A percentile compares a stretch with the other conserved stretches of the same genome.
phyloP scores from a whole-genome alignment of 2,888 invertebrate genomes.

The Sarcophaga variegata region DNA sequence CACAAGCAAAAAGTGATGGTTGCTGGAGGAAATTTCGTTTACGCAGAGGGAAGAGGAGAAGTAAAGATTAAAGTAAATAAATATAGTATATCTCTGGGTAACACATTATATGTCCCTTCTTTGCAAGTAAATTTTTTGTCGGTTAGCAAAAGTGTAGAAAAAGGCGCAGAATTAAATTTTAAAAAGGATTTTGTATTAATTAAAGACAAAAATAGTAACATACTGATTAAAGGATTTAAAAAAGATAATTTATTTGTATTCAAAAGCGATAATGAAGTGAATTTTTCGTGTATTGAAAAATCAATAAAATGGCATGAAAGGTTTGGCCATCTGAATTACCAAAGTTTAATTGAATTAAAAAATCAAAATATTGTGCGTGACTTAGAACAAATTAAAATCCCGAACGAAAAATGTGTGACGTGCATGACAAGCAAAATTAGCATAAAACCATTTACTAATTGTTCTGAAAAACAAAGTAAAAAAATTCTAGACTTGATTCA shows the following conservation, averaged over 20 bases:
- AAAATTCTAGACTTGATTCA: slow-evolving; percentile 2
- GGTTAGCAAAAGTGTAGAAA: slow-evolving; percentile 46
- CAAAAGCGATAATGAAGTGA: background rate
- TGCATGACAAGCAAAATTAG: slow-evolving; percentile 57
- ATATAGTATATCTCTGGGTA: background rate
- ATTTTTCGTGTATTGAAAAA: slow-evolving; percentile 28
- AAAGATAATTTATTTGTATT: slow-evolving; percentile 55
- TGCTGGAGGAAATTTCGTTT: slow-evolving; percentile 21
- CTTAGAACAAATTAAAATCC: slow-evolving; percentile 40
- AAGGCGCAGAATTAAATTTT: slow-evolving; percentile 42
- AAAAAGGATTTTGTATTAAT: slow-evolving; percentile 33
- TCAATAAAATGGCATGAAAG: slow-evolving; percentile 36
- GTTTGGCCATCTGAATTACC: slow-evolving; percentile 48
- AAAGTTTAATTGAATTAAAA: slow-evolving; percentile 48
- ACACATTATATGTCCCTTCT: slow-evolving; percentile 16
- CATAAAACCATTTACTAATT: slow-evolving; percentile 53
- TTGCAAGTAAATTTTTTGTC: slow-evolving; percentile 60
- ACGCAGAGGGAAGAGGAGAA: slow-evolving; percentile 27
- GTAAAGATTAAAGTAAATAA: slow-evolving; percentile 41
- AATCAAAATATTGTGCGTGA: slow-evolving; percentile 44
- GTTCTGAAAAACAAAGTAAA: slow-evolving; percentile 40
- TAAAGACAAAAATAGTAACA: slow-evolving; percentile 16
- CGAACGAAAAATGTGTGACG: slow-evolving; percentile 33
- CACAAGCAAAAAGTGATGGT: too few relatives aligned
- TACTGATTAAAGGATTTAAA: slow-evolving; percentile 41